phyloP scores from a whole-genome alignment of 2,888 invertebrate species.

The Agrotis clavis region DNA sequence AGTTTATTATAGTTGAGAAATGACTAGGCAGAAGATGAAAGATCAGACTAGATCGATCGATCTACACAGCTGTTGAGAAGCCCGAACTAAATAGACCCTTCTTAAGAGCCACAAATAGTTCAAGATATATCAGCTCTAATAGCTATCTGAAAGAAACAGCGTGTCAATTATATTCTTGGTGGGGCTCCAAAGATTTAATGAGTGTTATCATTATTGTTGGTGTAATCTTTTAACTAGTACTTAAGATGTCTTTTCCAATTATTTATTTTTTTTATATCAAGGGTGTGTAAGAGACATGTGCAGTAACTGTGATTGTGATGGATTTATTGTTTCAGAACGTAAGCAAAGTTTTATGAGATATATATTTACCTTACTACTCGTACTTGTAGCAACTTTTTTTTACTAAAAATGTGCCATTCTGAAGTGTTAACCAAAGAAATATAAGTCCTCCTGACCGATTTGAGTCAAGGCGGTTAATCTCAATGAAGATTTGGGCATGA shows the following conservation, averaged over 20 bases:
- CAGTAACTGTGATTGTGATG: neutral
- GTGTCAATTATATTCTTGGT: slow-evolving; percentile 61
- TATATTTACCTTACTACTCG: too few species aligned
- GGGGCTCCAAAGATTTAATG: slow-evolving; percentile 59
- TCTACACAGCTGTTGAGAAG: slow-evolving; percentile 8
- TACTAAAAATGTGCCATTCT: too few species aligned
- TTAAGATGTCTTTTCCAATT: slow-evolving; percentile 46
- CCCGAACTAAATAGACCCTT: neutral
- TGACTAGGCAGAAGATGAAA: too few species aligned
- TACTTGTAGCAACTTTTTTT: too few species aligned
- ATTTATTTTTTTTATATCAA: slow-evolving; percentile 31
- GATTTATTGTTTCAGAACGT: slow-evolving; percentile 4
- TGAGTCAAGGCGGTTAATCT: too few species aligned
- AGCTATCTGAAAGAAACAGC: slow-evolving; percentile 55
- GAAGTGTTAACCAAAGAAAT: too few species aligned
- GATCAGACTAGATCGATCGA: neutral
- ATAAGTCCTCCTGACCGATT: too few species aligned
- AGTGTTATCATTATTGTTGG: slow-evolving; percentile 47
- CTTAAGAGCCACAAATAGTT: slow-evolving; percentile 40
- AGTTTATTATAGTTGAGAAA: too few species aligned
- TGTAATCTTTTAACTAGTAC: slow-evolving; percentile 35
- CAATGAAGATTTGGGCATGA: too few species aligned
- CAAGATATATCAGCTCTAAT: slow-evolving; percentile 49
- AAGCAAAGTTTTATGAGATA: neutral
- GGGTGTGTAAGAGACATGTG: slow-evolving; percentile 15